A percentile compares a stretch with the other conserved stretches of the same genome.
Conservation (phyloP, 2,888 invertebrate genomes). For the Spisula subtruncata region DNA sequence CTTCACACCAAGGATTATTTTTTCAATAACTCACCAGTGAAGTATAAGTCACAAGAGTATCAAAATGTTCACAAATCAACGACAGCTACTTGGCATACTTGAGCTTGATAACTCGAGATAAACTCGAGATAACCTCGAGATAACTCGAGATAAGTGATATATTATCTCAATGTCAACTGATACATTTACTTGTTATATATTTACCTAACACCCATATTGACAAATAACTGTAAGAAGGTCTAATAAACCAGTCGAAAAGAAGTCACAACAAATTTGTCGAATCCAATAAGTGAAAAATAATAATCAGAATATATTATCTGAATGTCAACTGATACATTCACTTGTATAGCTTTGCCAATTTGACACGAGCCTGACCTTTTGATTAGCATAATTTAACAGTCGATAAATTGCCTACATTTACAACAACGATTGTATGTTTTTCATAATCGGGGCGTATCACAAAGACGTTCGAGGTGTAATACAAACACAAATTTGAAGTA, state of each 20-base stretch:
- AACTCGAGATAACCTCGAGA: not conserved
- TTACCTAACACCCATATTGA: not conserved
- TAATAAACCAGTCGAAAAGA: not conserved
- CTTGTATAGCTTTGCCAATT: no score
- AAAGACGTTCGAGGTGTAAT: no score
- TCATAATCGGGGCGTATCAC: no score
- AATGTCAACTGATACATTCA: not conserved
- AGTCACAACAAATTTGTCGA: not conserved
- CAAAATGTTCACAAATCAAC: conserved; percentile 18
- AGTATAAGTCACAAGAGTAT: not conserved
- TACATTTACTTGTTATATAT: not conserved
- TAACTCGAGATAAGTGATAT: conserved; percentile 15
- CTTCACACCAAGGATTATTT: not conserved
- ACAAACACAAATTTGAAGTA: no score
- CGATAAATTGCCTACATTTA: no score
- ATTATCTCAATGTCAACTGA: not conserved
- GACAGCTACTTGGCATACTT: not conserved
- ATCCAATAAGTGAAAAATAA: not conserved
- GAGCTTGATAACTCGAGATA: not conserved
- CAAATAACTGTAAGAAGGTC: not conserved
- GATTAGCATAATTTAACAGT: no score
- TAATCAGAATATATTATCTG: not conserved
- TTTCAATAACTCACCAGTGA: not conserved
- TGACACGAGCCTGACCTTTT: no score
- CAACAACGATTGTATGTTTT: no score